phyloP scores from a whole-genome alignment of 2,888 invertebrate genomes.

The Endomychus coccineus region DNA sequence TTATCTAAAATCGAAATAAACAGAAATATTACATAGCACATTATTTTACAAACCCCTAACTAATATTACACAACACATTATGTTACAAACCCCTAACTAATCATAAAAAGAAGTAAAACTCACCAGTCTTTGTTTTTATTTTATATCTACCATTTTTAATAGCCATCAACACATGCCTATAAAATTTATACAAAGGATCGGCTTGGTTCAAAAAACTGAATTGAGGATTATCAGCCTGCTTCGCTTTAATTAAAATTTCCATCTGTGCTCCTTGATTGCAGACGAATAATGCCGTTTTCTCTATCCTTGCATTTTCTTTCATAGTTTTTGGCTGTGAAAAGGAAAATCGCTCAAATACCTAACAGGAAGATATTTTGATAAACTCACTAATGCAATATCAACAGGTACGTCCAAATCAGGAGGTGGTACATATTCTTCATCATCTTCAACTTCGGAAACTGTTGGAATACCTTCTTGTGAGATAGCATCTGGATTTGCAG shows the following conservation, averaged over 20 bases:
- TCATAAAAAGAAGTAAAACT: conserved; percentile 26
- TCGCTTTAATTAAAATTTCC: conserved; percentile 97
- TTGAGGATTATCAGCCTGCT: conserved; percentile 87
- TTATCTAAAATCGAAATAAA: too few species aligned
- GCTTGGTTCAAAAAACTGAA: conserved; percentile 90
- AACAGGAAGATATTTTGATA: neutral
- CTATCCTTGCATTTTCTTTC: conserved; percentile 89
- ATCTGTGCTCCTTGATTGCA: conserved; percentile 90
- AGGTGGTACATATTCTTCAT: conserved; percentile 69
- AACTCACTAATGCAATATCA: conserved; percentile 62
- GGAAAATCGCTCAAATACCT: too few species aligned
- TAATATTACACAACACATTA: too few species aligned
- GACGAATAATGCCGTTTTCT: conserved; percentile 87
- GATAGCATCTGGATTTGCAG: conserved; percentile 42
- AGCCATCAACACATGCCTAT: conserved; percentile 66
- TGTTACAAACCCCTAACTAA: neutral
- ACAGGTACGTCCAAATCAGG: conserved; percentile 67
- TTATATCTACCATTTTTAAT: conserved; percentile 61
- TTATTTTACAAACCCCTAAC: too few species aligned
- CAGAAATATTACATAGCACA: too few species aligned
- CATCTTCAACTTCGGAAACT: conserved; percentile 50
- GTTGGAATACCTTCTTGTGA: conserved; percentile 40
- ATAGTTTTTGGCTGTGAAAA: conserved; percentile 69
- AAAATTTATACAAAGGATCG: conserved; percentile 78
- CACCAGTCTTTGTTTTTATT: conserved; percentile 37